phyloP scores from a whole-genome alignment of 1,140 invertebrate species.

The Bradysia coprophila region DNA sequence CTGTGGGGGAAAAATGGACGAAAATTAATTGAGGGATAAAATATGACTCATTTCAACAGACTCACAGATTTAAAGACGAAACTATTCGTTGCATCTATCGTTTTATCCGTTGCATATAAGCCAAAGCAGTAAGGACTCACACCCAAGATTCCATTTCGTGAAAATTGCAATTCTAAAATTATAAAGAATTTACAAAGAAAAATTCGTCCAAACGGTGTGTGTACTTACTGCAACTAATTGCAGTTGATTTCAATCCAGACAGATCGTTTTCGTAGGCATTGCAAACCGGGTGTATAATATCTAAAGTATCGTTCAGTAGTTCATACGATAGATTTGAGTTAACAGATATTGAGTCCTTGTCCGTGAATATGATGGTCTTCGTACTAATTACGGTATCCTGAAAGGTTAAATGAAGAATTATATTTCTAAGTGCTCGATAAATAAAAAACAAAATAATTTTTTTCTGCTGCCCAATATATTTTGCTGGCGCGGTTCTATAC shows the following conservation, averaged over 20 bases:
- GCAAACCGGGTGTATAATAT: slow-evolving; percentile 12
- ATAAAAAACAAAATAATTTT: not conserved
- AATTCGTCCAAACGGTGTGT: no score
- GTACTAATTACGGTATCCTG: not conserved
- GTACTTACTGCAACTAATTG: slow-evolving; percentile 20
- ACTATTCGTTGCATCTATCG: no score
- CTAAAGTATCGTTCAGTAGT: slow-evolving; percentile 13
- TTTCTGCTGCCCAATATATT: no score
- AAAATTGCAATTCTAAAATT: not conserved
- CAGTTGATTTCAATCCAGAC: slow-evolving; percentile 14
- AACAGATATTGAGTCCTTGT: slow-evolving; percentile 16
- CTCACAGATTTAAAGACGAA: no score
- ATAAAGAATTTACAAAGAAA: not conserved
- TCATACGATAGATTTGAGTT: slow-evolving; percentile 14
- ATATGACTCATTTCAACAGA: no score
- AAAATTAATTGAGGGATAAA: not conserved
- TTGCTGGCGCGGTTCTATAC: no score
- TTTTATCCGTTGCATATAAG: no score
- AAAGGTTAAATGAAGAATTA: not conserved
- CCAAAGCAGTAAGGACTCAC: not conserved
- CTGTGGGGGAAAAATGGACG: slow-evolving; percentile 13
- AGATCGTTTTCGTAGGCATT: slow-evolving; percentile 21
- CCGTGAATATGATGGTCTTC: slow-evolving; percentile 18
- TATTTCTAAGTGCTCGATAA: not conserved
- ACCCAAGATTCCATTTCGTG: not conserved